Evolutionary conservation across 2,888 invertebrate genomes (phyloP).

Genomic region (Aspidapion aeneum): DNA sequence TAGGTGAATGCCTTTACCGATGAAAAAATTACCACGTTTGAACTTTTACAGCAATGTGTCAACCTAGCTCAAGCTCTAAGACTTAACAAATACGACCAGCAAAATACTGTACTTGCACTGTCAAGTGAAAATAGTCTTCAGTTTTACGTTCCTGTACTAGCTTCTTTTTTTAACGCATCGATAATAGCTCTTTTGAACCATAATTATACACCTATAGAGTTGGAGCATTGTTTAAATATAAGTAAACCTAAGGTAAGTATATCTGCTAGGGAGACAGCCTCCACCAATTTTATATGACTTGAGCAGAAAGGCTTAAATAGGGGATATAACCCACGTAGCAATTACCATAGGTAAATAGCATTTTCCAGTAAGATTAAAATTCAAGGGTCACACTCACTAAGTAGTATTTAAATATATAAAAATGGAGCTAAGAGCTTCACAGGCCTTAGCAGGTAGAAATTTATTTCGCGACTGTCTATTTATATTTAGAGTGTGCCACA

Average conservation of each 20-base stretch:
- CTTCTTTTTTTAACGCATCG: conserved; percentile 18
- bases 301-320: too few relatives aligned
- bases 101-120: conserved; percentile 11
- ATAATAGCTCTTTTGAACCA: conserved; percentile 18
- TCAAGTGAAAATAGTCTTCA: conserved; percentile 22
- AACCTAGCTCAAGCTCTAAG: conserved; percentile 15
- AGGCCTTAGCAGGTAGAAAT: too few relatives aligned
- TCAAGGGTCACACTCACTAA: too few relatives aligned
- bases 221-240: conserved; percentile 15
- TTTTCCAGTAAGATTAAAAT: too few relatives aligned
- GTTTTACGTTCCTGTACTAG: conserved; percentile 15
- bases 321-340: too few relatives aligned
- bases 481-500: too few relatives aligned
- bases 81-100: conserved; percentile 9
- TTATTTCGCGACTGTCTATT: too few relatives aligned
- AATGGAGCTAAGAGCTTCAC: too few relatives aligned
- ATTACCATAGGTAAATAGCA: too few relatives aligned
- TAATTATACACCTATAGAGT: conserved; percentile 16
- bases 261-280: too few relatives aligned
- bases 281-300: too few relatives aligned
- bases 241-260: conserved; percentile 7
- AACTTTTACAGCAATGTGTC: conserved; percentile 13
- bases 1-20: conserved; percentile 19
- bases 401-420: too few relatives aligned
- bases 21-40: conserved; percentile 6